Base-by-base conservation (phyloP, 2,888 invertebrate species). In the Halictus quadricinctus region DNA sequence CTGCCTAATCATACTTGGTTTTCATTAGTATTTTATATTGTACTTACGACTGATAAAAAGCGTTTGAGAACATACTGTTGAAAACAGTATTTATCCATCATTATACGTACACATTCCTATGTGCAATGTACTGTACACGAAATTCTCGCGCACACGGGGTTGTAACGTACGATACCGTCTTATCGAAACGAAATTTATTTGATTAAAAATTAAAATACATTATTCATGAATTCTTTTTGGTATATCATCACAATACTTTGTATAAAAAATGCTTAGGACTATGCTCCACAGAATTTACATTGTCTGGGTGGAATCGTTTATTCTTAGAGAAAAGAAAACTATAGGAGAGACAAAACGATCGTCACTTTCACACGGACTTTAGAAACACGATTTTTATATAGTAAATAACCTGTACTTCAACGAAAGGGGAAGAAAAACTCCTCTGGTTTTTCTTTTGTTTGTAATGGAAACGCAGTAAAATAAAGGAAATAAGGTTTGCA, bases 181-280 rank as follows among this genome's bases (percentile, higher is more conserved):
- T 90, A 90, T 90, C 86, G 90, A 92, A 91, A 91, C 88, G 87
- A 91, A 91, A 91, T 93, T 91, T 92, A 92, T 92, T 92, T 88
- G 87, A 89, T 90, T 90, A 89, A 89, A 92, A 91, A 93, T 91
- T 90, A 91, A 91, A 91, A 92, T 93, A 93, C 92, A 93, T 91
- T 87, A 90, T 89, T 87, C 85, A 89, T 88, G 89, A 90, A 86
- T 85, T 90, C 80, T 86, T 88, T 90, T 92, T 92, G 90, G 88
- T 91, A 86, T 86, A 87, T 88, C 86, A 91, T 91, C 91, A 90
- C 91, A 92, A 89, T 88, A 83, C 86, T 89, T 89, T 87, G 91
- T 91, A 91, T 89, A 91, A 92, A 92, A 92, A 90, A 89, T 89
- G 85, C 89, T 92, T 92, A 90, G 84, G 86, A 83, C 90, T 92